Evolutionary conservation across 2,797 vertebrate genomes (phyloP).

Genomic region (Mormyrops attenuatus): DNA sequence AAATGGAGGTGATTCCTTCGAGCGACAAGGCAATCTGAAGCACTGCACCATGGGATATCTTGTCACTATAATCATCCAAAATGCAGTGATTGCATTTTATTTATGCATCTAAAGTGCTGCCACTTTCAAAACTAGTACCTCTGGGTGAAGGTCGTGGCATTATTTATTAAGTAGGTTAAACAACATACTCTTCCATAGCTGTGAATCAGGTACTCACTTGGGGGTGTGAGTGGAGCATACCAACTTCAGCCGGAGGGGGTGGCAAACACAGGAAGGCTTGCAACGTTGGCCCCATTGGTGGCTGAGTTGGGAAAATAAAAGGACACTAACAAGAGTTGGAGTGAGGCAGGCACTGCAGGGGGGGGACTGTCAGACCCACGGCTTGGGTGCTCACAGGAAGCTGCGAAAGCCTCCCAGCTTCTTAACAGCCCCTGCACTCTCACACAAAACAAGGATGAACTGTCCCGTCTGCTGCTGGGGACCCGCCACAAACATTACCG

Average conservation of each 20-base stretch:
- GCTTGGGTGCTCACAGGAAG: not conserved
- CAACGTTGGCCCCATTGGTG: not conserved
- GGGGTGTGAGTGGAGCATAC: not conserved
- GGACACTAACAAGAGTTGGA: not conserved
- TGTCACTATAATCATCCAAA: not conserved
- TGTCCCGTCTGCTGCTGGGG: not conserved
- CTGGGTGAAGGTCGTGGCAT: not conserved
- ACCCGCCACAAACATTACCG: not conserved
- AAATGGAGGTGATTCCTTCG: not conserved
- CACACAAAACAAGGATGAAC: not conserved
- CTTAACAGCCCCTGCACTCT: not conserved
- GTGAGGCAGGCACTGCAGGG: not conserved
- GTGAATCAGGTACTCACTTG: not conserved
- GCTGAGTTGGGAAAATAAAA: not conserved
- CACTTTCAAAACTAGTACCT: not conserved
- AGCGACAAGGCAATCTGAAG: not conserved
- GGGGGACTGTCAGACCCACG: not conserved
- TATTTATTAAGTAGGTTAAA: not conserved
- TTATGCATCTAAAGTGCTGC: not conserved
- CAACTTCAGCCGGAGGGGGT: not conserved
- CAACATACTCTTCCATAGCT: not conserved
- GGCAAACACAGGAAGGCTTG: not conserved
- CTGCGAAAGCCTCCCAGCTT: not conserved
- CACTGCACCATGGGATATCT: constrained; percentile 4
- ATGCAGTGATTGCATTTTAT: not conserved